Evolutionary conservation across 2,113 vertebrate species (phyloP), one percentile per base, ranked within the genome.

Genomic region (Engraulis encrasicolus): DNA sequence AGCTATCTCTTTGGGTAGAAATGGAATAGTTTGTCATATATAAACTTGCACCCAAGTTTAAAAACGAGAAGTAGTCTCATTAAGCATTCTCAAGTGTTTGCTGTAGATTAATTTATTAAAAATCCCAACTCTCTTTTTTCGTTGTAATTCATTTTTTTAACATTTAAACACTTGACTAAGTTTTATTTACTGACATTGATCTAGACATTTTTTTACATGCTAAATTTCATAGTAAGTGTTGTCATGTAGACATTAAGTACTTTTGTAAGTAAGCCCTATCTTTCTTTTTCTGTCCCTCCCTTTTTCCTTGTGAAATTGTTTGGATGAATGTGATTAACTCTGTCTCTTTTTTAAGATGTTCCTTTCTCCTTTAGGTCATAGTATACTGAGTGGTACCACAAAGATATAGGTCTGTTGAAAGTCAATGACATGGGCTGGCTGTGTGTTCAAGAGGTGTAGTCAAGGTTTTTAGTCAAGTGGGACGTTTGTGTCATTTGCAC

Each of bases 21-120:
- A 86, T 88, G 95, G 95, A 97, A 97, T 96, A 98, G 97, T 99
- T 99, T 99, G 98, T 97, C 98, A 98, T 99, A 96, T 99, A 96
- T 96, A 96, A 96, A 94, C 95, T 93, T 93, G 95, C 95, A 93
- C 93, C n/a, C 87, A 89, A 92, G 91, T 81, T 90, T 85, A 86
- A 85, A 74, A 34, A 17, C 66, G 40, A 45, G 40, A 74, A 71
- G 12, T 74, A 74, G 89, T 88, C n/a, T n/a, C n/a, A n/a, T n/a
- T 90, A 82, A 87, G 87, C 82, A 88, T 88, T 90, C 87, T 88
- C 86, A 86, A 84, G 87, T 84, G 90, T 84, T n/a, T 90, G 86
- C 87, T 78, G 85, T 90, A 88, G 79, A 82, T 19, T 81, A 78
- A 82, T 19, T 81, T 58, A 92, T 87, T 91, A 93, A 92, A 91